Conservation (phyloP, 2,888 invertebrate genomes). For the Amphipoea lucens region DNA sequence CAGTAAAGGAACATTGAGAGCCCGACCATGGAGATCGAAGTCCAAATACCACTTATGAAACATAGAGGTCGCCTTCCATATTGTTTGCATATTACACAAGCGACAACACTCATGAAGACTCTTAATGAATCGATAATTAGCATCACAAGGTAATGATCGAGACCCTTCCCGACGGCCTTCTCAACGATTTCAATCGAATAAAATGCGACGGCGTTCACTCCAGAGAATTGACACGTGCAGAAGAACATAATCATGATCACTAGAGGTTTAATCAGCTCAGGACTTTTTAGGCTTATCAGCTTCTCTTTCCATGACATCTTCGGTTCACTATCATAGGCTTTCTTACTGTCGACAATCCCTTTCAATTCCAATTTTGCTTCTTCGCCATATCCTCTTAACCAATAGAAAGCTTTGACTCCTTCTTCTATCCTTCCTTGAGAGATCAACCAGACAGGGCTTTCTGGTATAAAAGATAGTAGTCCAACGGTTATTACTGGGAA, state of each 20-base stretch:
- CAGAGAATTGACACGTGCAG: constrained; percentile 92
- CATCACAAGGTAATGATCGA: constrained; percentile 92
- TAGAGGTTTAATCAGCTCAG: constrained; percentile 90
- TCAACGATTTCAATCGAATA: constrained; percentile 93
- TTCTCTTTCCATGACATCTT: constrained; percentile 78
- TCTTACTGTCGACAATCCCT: constrained; percentile 85
- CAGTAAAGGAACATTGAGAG: constrained; percentile 87
- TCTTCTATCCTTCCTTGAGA: constrained; percentile 90
- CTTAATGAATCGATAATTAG: constrained; percentile 92
- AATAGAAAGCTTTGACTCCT: constrained; percentile 90
- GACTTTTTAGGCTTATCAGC: constrained; percentile 80
- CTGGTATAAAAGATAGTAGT: constrained; percentile 90
- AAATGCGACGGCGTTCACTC: constrained; percentile 93
- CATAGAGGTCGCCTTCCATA: constrained; percentile 92
- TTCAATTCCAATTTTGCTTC: constrained; percentile 88
- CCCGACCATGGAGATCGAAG: constrained; percentile 90
- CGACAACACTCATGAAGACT: constrained; percentile 91
- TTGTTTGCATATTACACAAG: constrained; percentile 91
- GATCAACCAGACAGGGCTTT: constrained; percentile 93
- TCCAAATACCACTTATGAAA: constrained; percentile 91
- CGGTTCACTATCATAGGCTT: constrained; percentile 79
- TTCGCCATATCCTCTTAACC: constrained; percentile 90
- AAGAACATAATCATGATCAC: constrained; percentile 92
- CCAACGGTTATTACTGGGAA: constrained; percentile 89
- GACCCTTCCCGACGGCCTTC: constrained; percentile 89